These are phyloP conservation scores for Mythimna lalbum DNA, from an alignment of 2,888 invertebrate species.

Conservation along the genomic window DNA sequence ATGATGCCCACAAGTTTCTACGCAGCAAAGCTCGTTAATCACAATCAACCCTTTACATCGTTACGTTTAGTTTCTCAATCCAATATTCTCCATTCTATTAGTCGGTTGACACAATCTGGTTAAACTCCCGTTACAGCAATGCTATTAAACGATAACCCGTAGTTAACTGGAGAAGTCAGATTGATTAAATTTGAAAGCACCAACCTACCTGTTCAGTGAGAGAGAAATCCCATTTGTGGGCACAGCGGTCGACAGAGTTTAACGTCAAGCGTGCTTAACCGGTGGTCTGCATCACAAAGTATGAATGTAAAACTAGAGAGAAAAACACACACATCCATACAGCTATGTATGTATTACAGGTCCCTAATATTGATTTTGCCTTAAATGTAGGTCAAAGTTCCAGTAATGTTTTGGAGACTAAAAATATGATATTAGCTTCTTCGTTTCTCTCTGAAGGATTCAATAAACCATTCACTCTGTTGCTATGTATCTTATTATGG, in stretches of 20 bases:
- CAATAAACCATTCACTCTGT: slow-evolving; percentile 32
- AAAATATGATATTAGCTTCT: slow-evolving; percentile 41
- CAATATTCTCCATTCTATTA: slow-evolving; percentile 43
- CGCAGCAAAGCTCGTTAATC: slow-evolving; percentile 43
- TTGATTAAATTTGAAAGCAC: slow-evolving; percentile 69
- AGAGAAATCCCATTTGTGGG: slow-evolving; percentile 58
- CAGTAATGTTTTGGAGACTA: slow-evolving; percentile 30
- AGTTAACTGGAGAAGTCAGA: slow-evolving; percentile 58
- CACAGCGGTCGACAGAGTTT: slow-evolving; percentile 44
- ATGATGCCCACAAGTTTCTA: slow-evolving; percentile 46
- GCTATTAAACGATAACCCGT: slow-evolving; percentile 66
- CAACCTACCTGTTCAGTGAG: slow-evolving; percentile 51
- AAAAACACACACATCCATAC: slow-evolving; percentile 17
- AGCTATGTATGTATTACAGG: slow-evolving; percentile 10
- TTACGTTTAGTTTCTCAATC: slow-evolving; percentile 41
- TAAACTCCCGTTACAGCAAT: slow-evolving; percentile 40
- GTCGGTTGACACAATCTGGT: slow-evolving; percentile 41
- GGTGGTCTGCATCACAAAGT: background rate
- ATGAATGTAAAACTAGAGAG: slow-evolving; percentile 17
- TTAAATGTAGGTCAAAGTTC: slow-evolving; percentile 49
- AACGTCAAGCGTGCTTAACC: slow-evolving; percentile 22
- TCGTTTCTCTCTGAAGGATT: slow-evolving; percentile 30
- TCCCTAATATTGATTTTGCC: slow-evolving; percentile 45
- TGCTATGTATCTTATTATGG: slow-evolving; percentile 22
- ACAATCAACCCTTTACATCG: slow-evolving; percentile 43